Evolutionary conservation across 2,888 invertebrate species (phyloP).

Genomic region (Stenchaetothrips biformis): DNA sequence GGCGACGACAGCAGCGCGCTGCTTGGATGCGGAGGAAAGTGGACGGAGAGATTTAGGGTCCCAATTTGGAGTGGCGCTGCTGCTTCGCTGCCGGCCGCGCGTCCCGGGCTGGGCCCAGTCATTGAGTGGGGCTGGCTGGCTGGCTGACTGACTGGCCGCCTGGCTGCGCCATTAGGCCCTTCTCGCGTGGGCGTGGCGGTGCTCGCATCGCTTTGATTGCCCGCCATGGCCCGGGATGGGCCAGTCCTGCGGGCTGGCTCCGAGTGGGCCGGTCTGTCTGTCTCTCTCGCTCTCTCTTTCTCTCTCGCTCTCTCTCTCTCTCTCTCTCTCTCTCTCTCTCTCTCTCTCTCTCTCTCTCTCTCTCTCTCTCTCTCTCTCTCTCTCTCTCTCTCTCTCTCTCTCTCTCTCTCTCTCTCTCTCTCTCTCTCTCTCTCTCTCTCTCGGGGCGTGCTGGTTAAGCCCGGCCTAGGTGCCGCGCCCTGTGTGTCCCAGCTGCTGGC

Average conservation of each 20-base stretch:
- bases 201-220: not conserved
- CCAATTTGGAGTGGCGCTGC: not conserved
- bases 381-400: conserved; percentile 32
- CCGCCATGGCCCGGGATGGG: not conserved
- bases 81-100: not conserved
- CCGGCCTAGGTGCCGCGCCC: no score
- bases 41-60: conserved; percentile 1
- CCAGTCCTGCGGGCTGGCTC: not conserved
- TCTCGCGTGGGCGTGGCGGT: not conserved
- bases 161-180: not conserved
- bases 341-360: conserved; percentile 30
- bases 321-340: conserved; percentile 26
- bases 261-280: not conserved
- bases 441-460: no score
- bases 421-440: no score
- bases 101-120: not conserved
- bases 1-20: no score
- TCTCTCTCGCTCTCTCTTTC: not conserved
- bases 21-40: not conserved
- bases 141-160: not conserved
- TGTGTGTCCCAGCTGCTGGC: no score
- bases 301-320: not conserved
- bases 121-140: not conserved
- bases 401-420: conserved; percentile 25
- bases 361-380: conserved; percentile 32